Percentiles rank a stretch among this genome's conserved stretches.
phyloP scores from a whole-genome alignment of 1,140 invertebrate species.

The Condylostylus longicornis region DNA sequence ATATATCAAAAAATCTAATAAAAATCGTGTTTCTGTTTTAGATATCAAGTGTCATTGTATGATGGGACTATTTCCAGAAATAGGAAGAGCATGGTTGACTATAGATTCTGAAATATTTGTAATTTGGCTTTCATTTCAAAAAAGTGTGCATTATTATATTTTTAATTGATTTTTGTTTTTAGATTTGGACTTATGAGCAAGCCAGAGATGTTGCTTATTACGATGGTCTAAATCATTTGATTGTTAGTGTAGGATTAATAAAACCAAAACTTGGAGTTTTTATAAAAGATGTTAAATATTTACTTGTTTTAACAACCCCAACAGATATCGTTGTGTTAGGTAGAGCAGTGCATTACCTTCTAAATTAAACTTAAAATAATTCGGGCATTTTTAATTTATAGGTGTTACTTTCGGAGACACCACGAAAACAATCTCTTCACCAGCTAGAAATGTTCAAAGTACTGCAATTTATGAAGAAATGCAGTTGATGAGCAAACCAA shows the following conservation, averaged over 20 bases:
- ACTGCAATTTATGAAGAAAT: conserved; percentile 51
- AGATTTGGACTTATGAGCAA: conserved; percentile 76
- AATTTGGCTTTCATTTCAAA: background rate
- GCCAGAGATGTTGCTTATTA: conserved; percentile 83
- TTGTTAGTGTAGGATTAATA: conserved; percentile 71
- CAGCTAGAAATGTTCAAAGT: conserved; percentile 7
- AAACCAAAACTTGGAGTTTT: conserved; percentile 76
- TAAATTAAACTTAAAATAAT: background rate
- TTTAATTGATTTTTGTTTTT: background rate
- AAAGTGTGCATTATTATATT: background rate
- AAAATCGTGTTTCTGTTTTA: conserved; percentile 26
- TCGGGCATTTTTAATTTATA: conserved; percentile 1
- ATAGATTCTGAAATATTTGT: conserved; percentile 97
- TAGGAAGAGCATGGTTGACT: conserved; percentile 88
- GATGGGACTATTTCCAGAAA: conserved; percentile 93
- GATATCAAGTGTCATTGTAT: conserved; percentile 87
- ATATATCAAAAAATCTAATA: conserved; percentile 11
- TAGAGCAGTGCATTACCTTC: conserved; percentile 1
- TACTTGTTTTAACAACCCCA: conserved; percentile 80
- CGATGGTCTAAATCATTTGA: conserved; percentile 81
- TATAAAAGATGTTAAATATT: conserved; percentile 80
- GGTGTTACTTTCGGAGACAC: conserved; percentile 25
- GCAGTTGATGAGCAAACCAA: conserved; percentile 82
- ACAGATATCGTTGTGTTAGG: conserved; percentile 86
- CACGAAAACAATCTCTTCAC: conserved; percentile 10